A percentile compares a stretch with the other conserved stretches of the same genome.
phyloP scores from a whole-genome alignment of 2,888 invertebrate species.

The Ditylenchus weischeri region DNA sequence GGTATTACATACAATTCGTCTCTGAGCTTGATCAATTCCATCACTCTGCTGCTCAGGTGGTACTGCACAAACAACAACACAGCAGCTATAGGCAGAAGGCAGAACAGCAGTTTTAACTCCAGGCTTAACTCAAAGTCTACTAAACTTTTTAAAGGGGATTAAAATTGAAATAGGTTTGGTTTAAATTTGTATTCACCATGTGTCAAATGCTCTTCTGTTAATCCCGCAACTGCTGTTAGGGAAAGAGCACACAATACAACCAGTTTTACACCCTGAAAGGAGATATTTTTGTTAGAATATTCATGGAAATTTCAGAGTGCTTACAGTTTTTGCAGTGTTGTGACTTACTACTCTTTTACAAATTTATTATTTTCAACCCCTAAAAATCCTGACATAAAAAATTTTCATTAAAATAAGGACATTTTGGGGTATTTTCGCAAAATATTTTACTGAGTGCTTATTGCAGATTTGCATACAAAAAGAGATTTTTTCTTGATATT shows the following conservation, averaged over 20 bases:
- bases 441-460: no score
- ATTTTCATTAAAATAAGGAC: no score
- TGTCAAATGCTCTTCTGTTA: conserved; percentile 5
- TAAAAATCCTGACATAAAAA: no score
- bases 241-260: conserved; percentile 2
- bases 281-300: background rate
- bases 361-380: no score
- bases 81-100: conserved; percentile 16
- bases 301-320: no score
- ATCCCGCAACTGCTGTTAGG: background rate
- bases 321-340: no score
- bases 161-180: background rate
- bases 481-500: no score
- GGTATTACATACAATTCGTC: conserved; percentile 26
- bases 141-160: conserved; percentile 5
- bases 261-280: background rate
- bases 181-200: background rate
- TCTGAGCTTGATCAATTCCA: conserved; percentile 19
- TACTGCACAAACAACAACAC: conserved; percentile 18
- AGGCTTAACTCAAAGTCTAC: background rate
- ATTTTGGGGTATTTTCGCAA: no score
- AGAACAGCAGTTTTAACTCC: conserved; percentile 10
- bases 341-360: no score
- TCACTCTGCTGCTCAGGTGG: conserved; percentile 9
- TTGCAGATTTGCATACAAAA: no score